phyloP scores from a whole-genome alignment of 1,140 invertebrate genomes.

The Ruditapes philippinarum region DNA sequence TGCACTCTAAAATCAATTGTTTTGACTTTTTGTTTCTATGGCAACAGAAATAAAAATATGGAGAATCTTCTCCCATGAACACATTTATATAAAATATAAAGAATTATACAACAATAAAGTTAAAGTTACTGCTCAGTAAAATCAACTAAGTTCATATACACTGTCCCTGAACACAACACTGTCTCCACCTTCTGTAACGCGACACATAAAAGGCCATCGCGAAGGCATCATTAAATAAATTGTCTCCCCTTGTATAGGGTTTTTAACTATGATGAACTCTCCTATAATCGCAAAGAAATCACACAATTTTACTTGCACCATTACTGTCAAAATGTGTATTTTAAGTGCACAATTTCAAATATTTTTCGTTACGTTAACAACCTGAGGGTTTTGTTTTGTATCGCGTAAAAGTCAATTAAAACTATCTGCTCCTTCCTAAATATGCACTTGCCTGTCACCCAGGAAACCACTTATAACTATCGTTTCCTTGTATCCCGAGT shows the following conservation, averaged over 20 bases:
- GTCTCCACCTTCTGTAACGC: neutral
- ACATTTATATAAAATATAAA: slow-evolving; percentile 7
- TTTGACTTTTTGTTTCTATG: slow-evolving; percentile 21
- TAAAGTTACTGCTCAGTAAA: neutral
- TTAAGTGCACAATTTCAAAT: too few species aligned
- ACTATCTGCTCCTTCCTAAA: neutral
- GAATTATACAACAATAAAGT: slow-evolving; percentile 19
- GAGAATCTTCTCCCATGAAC: neutral
- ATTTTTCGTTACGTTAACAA: too few species aligned
- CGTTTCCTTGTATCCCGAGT: too few species aligned
- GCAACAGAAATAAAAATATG: neutral
- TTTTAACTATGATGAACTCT: too few species aligned
- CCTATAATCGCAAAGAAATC: too few species aligned
- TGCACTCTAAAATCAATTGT: neutral
- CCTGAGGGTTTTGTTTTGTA: neutral
- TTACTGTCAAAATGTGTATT: too few species aligned
- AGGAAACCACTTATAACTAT: too few species aligned
- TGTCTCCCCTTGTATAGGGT: too few species aligned
- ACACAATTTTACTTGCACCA: too few species aligned
- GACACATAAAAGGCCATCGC: neutral
- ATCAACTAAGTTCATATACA: neutral
- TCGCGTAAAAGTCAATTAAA: neutral
- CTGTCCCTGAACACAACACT: slow-evolving; percentile 10
- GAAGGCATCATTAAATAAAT: too few species aligned
- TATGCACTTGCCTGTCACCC: too few species aligned